Conservation (phyloP, 1,140 invertebrate genomes). For the Dermatophagoides farinae region DNA sequence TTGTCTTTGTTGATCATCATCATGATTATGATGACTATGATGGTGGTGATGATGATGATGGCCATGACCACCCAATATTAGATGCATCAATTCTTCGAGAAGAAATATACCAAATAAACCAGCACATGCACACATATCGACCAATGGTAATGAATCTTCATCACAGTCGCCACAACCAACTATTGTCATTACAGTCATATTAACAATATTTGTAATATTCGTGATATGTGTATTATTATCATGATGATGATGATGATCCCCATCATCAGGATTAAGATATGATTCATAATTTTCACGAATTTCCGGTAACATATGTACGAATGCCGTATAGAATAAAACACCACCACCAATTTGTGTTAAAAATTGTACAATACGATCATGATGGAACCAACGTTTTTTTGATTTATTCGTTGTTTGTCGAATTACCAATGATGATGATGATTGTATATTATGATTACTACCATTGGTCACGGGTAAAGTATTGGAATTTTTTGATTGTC, state of each 20-base stretch:
- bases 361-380: constrained; percentile 25
- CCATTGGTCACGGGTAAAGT: too few species aligned
- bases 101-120: constrained; percentile 70
- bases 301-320: constrained; percentile 64
- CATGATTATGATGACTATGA: background rate
- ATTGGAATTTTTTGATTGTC: background rate
- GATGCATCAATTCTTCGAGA: constrained; percentile 48
- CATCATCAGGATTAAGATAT: too few species aligned
- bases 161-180: background rate
- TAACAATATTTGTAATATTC: background rate
- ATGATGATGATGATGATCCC: too few species aligned
- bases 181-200: background rate
- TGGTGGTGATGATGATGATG: background rate
- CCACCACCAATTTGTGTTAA: constrained; percentile 63
- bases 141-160: constrained; percentile 32
- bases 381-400: too few species aligned
- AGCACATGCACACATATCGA: constrained; percentile 44
- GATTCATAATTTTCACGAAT: constrained; percentile 34
- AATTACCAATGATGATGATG: background rate
- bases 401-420: too few species aligned
- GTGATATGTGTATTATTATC: background rate
- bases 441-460: background rate
- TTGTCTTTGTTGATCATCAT: background rate
- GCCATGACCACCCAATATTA: constrained; percentile 4
- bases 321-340: constrained; percentile 54